Percentiles rank a stretch among this genome's conserved stretches.
phyloP scores from a whole-genome alignment of 2,888 invertebrate species.

The Poecilus cupreus region DNA sequence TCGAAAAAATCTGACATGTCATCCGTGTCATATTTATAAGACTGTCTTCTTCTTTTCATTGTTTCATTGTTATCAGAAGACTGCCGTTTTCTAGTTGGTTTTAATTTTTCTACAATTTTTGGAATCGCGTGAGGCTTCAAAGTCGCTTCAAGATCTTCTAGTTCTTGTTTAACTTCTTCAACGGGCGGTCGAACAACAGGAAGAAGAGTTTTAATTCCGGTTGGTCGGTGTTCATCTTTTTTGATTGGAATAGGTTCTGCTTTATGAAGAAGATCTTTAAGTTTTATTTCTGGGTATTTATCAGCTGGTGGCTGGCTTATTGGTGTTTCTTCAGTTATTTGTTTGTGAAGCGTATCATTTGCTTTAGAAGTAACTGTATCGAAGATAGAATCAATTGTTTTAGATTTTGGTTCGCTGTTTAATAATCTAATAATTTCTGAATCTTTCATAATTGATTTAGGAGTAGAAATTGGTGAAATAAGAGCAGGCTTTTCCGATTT shows the following conservation, averaged over 20 bases:
- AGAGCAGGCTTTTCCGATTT: neutral
- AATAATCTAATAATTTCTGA: conserved; percentile 66
- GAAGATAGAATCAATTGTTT: conserved; percentile 52
- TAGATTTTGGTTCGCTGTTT: conserved; percentile 60
- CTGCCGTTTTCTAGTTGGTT: conserved; percentile 50
- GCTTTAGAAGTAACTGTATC: conserved; percentile 61
- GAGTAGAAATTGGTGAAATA: neutral
- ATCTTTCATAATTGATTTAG: conserved; percentile 66
- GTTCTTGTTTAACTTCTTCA: conserved; percentile 66
- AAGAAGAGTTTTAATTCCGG: conserved; percentile 74
- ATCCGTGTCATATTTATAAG: conserved; percentile 56
- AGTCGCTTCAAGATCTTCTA: conserved; percentile 12
- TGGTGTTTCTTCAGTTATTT: conserved; percentile 59
- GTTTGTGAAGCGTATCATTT: conserved; percentile 38
- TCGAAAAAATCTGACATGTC: conserved; percentile 58
- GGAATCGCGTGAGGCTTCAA: neutral
- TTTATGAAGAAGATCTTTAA: conserved; percentile 70
- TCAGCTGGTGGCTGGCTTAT: conserved; percentile 65
- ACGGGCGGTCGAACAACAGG: conserved; percentile 68
- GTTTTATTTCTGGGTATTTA: conserved; percentile 70
- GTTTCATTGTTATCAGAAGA: conserved; percentile 11
- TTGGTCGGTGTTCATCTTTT: conserved; percentile 71
- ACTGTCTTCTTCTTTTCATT: conserved; percentile 33
- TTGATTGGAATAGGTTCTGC: conserved; percentile 69
- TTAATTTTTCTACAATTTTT: neutral